These are phyloP conservation scores for Strigamia crassipes DNA, from an alignment of 2,888 invertebrate genomes.

Conservation along the genomic window DNA sequence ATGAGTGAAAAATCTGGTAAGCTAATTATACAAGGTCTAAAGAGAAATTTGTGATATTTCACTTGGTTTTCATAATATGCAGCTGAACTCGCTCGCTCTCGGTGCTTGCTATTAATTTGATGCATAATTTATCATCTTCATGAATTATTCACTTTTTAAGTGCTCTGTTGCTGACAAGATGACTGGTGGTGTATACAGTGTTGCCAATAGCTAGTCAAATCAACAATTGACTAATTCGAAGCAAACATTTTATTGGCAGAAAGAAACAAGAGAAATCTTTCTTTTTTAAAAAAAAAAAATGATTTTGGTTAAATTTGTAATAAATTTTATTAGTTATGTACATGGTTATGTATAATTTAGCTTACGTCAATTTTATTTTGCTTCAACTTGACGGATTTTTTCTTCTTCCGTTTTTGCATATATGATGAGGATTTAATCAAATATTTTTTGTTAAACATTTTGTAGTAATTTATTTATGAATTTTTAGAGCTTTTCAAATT, in stretches of 20 bases:
- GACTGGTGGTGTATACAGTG: neutral
- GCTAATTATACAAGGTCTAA: conserved; percentile 11
- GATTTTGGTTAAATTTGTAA: neutral
- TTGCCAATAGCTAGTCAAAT: conserved; percentile 2
- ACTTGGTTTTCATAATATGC: conserved; percentile 24
- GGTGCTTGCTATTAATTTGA: conserved; percentile 29
- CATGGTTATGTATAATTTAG: neutral
- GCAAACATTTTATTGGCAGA: neutral
- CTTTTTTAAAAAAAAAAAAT: neutral
- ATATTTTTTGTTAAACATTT: neutral
- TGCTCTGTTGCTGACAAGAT: conserved; percentile 31
- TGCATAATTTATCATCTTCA: conserved; percentile 25
- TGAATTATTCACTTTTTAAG: conserved; percentile 29
- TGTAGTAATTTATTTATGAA: neutral
- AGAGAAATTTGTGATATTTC: conserved; percentile 11
- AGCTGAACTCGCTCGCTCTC: conserved; percentile 13
- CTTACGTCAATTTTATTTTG: neutral
- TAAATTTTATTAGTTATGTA: neutral
- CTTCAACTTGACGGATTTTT: neutral
- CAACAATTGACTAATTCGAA: neutral
- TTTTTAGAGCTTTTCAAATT: neutral
- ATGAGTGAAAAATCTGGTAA: conserved; percentile 7
- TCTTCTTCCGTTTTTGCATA: neutral
- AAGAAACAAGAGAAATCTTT: neutral
- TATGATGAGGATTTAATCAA: neutral